Conservation (phyloP, 2,888 invertebrate species). For the Serrognathus titanus region DNA sequence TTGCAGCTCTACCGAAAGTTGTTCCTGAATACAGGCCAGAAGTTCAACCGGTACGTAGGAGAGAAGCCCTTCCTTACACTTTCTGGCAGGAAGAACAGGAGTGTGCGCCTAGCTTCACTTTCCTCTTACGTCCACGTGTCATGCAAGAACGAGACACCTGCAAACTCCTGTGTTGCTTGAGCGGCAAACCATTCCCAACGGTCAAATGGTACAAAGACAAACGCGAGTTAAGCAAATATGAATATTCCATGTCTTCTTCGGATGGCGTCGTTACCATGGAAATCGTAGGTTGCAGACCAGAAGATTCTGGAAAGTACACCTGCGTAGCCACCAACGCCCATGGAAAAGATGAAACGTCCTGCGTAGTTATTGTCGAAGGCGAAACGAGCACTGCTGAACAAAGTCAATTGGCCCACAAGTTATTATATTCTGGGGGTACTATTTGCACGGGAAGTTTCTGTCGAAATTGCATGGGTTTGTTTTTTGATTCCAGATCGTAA, state of each 20-base stretch:
- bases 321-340: constrained; percentile 92
- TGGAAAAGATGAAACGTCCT: constrained; percentile 92
- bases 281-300: constrained; percentile 89
- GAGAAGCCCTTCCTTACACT: constrained; percentile 79
- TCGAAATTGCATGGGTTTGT: not conserved
- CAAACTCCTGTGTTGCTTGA: constrained; percentile 95
- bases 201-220: constrained; percentile 93
- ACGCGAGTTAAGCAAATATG: constrained; percentile 83
- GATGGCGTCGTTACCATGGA: constrained; percentile 98
- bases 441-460: not conserved
- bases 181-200: constrained; percentile 90
- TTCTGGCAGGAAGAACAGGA: constrained; percentile 93
- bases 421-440: constrained; percentile 77
- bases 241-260: constrained; percentile 85
- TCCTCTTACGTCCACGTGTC: constrained; percentile 96
- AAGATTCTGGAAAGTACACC: constrained; percentile 94
- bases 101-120: constrained; percentile 94
- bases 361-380: constrained; percentile 96
- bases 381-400: constrained; percentile 72
- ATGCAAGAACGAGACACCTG: constrained; percentile 95
- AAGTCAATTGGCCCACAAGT: constrained; percentile 79
- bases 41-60: constrained; percentile 67
- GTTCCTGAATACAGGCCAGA: constrained; percentile 66
- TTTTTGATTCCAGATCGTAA: constrained; percentile 62
- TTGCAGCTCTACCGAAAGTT: constrained; percentile 70